Conservation (phyloP, 1,140 invertebrate species). For the Ladona fulva region DNA sequence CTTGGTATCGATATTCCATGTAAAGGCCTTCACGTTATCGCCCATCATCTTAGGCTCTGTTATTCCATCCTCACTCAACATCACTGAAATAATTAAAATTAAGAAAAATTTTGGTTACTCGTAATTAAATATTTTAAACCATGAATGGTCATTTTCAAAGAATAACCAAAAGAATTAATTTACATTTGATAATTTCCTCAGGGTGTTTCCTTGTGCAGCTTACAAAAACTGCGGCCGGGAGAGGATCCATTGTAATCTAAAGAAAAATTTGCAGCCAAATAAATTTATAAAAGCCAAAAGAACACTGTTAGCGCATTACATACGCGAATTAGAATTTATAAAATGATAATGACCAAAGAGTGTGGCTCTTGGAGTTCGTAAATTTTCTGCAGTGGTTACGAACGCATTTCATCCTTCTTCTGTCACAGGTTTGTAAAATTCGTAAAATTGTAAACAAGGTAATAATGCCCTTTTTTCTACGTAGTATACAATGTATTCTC, state of each 20-base stretch:
- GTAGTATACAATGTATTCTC: no score
- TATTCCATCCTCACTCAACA: constrained; percentile 36
- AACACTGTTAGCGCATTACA: no score
- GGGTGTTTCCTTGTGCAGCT: background rate
- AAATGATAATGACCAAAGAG: no score
- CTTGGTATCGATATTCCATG: constrained; percentile 55
- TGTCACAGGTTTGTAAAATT: no score
- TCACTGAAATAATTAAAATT: constrained; percentile 30
- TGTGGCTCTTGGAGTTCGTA: no score
- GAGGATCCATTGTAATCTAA: background rate
- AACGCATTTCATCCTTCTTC: no score
- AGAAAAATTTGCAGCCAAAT: no score
- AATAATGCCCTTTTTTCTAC: no score
- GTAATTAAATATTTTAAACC: background rate
- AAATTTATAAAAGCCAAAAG: no score
- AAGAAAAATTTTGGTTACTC: constrained; percentile 14
- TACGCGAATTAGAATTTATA: no score
- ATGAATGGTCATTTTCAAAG: background rate
- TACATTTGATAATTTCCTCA: constrained; percentile 2
- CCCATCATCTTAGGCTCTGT: constrained; percentile 31
- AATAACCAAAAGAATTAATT: background rate
- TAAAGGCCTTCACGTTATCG: constrained; percentile 39
- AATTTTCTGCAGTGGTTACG: no score
- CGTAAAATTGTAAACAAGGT: no score
- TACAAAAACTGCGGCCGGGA: background rate